These are phyloP conservation scores for human (Homo sapiens) DNA, from an alignment of 2,113 vertebrate species.

Conservation along the genomic window DNA sequence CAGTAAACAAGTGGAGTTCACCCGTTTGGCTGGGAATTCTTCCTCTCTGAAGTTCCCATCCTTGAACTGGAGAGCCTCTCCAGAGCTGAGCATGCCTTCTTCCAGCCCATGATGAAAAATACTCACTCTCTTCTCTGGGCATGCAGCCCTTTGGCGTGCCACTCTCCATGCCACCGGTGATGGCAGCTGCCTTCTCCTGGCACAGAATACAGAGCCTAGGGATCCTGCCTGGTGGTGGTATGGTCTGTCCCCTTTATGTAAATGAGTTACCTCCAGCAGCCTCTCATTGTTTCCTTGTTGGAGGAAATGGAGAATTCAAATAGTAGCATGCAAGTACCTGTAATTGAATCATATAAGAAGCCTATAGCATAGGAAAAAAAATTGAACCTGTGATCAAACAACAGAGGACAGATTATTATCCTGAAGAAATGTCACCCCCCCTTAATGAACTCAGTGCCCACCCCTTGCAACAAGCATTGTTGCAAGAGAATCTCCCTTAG, in stretches of 20 bases:
- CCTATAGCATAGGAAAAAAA: constrained; percentile 89
- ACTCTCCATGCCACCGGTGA: constrained; percentile 87
- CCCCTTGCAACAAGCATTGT: constrained; percentile 80
- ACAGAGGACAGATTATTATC: constrained; percentile 85
- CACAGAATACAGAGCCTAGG: constrained; percentile 86
- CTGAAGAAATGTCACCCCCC: constrained; percentile 91
- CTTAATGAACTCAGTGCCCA: constrained; percentile 88
- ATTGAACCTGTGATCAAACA: constrained; percentile 88
- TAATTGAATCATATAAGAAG: constrained; percentile 87
- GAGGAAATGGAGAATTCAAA: constrained; percentile 87
- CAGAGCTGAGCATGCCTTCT: constrained; percentile 82
- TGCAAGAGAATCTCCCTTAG: constrained; percentile 83
- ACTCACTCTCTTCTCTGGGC: constrained; percentile 81
- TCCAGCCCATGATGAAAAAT: constrained; percentile 86
- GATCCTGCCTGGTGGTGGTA: constrained; percentile 92
- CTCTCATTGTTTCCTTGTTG: constrained; percentile 91
- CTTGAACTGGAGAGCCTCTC: constrained; percentile 83
- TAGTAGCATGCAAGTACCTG: constrained; percentile 86
- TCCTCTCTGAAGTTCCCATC: constrained; percentile 89
- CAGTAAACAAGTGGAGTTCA: constrained; percentile 92
- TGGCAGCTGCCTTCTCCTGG: constrained; percentile 87
- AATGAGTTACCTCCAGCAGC: constrained; percentile 90
- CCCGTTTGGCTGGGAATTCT: constrained; percentile 87
- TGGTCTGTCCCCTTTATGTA: constrained; percentile 93
- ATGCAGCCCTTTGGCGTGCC: constrained; percentile 85